Conservation (phyloP, 1,140 invertebrate species). For the Philotrypesis tridentata region DNA sequence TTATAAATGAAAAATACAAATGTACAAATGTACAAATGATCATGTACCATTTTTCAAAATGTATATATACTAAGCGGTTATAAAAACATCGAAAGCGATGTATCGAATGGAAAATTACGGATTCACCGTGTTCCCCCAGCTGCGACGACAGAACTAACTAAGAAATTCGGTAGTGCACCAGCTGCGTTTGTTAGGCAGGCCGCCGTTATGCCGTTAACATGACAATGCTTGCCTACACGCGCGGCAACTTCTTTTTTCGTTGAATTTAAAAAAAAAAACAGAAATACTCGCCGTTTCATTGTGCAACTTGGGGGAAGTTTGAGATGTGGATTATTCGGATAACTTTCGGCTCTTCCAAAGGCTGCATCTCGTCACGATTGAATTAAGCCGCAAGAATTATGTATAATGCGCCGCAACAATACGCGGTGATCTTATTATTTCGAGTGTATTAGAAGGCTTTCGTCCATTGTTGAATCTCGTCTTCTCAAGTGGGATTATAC, state of each 20-base stretch:
- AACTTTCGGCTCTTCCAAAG: background rate
- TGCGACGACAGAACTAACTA: constrained; percentile 1
- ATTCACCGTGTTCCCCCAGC: background rate
- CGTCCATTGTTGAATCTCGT: background rate
- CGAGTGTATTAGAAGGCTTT: background rate
- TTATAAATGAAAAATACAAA: no score
- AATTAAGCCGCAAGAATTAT: background rate
- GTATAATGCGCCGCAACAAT: no score
- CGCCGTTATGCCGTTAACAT: constrained; percentile 67
- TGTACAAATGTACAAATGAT: no score
- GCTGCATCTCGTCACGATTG: background rate
- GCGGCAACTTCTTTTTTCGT: background rate
- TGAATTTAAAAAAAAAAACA: background rate
- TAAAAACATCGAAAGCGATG: no score
- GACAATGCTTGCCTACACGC: constrained; percentile 54
- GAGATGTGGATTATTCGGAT: background rate
- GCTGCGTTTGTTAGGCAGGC: constrained; percentile 63
- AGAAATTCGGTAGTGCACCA: constrained; percentile 59
- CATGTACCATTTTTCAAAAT: no score
- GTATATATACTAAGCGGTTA: no score
- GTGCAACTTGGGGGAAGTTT: background rate
- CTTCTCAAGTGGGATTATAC: background rate
- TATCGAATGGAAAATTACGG: no score
- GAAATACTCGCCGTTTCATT: background rate
- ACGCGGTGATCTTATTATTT: background rate